Conservation (phyloP, 2,888 invertebrate genomes). For the Athetis lepigone region DNA sequence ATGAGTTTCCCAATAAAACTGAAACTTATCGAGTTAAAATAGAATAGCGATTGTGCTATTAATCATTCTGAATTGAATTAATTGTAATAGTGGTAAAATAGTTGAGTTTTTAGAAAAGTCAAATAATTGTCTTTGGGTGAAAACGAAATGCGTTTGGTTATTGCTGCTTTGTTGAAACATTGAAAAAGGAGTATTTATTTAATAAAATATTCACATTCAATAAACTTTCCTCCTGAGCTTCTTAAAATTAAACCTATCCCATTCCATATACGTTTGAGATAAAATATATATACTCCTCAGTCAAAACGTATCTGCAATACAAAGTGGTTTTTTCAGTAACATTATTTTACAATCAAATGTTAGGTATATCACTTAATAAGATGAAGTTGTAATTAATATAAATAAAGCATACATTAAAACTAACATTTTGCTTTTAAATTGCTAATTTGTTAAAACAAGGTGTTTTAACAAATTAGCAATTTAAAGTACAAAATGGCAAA, state of each 20-base stretch:
- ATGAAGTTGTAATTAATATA: too few relatives aligned
- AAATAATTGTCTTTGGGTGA: constrained; percentile 64
- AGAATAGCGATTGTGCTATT: constrained; percentile 27
- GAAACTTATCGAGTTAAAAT: constrained; percentile 19
- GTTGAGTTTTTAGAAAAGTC: constrained; percentile 56
- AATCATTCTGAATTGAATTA: constrained; percentile 33
- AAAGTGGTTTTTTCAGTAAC: too few relatives aligned
- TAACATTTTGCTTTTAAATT: too few relatives aligned
- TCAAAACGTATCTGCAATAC: too few relatives aligned
- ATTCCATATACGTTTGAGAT: too few relatives aligned
- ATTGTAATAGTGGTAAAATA: constrained; percentile 11
- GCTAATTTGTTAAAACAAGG: not conserved
- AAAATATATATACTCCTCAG: too few relatives aligned
- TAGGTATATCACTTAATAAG: too few relatives aligned
- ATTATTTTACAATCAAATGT: not conserved
- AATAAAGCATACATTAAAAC: not conserved
- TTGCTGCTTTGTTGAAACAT: constrained; percentile 26
- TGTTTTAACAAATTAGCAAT: too few relatives aligned
- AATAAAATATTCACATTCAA: too few relatives aligned
- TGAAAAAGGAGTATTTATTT: not conserved
- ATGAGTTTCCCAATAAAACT: constrained; percentile 30
- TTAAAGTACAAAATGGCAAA: not conserved
- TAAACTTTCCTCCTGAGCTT: too few relatives aligned
- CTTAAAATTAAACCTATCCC: too few relatives aligned
- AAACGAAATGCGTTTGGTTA: constrained; percentile 69